phyloP scores from a whole-genome alignment of 2,888 invertebrate genomes.

The Nomada fucata region DNA sequence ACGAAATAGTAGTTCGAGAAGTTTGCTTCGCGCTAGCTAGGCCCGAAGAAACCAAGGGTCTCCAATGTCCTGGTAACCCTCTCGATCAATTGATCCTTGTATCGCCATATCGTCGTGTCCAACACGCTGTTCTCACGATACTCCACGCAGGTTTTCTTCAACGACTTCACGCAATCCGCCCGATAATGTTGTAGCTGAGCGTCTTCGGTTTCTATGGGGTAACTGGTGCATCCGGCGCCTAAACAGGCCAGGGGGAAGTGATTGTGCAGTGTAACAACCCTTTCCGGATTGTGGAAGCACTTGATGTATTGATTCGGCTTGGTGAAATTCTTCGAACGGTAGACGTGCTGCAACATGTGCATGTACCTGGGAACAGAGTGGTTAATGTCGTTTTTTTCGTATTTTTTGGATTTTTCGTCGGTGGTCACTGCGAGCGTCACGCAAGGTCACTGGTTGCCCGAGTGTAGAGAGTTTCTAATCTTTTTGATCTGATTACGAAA shows the following conservation, averaged over 20 bases:
- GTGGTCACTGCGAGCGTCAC: background rate
- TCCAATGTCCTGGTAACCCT: conserved; percentile 90
- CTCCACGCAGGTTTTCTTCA: conserved; percentile 93
- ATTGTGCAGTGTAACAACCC: conserved; percentile 95
- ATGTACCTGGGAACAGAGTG: conserved; percentile 86
- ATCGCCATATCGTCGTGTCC: conserved; percentile 95
- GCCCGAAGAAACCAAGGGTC: conserved; percentile 89
- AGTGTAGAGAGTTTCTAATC: too few relatives aligned
- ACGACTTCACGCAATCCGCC: conserved; percentile 94
- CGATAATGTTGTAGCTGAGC: conserved; percentile 97
- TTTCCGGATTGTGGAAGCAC: conserved; percentile 96
- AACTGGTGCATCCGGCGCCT: conserved; percentile 92
- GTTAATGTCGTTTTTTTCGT: background rate
- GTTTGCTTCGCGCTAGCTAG: conserved; percentile 75
- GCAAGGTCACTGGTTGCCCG: background rate
- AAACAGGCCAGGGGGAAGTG: conserved; percentile 96
- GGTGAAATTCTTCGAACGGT: conserved; percentile 95
- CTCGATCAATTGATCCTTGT: conserved; percentile 90
- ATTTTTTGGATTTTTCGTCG: background rate
- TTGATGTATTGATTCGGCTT: conserved; percentile 97
- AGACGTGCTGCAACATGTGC: conserved; percentile 97
- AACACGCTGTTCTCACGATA: conserved; percentile 92
- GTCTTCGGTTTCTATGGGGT: conserved; percentile 91
- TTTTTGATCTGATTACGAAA: background rate
- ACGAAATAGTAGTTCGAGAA: background rate